These are phyloP conservation scores for Drosophila pectinifera DNA, from an alignment of 1,140 invertebrate species.

Conservation along the genomic window DNA sequence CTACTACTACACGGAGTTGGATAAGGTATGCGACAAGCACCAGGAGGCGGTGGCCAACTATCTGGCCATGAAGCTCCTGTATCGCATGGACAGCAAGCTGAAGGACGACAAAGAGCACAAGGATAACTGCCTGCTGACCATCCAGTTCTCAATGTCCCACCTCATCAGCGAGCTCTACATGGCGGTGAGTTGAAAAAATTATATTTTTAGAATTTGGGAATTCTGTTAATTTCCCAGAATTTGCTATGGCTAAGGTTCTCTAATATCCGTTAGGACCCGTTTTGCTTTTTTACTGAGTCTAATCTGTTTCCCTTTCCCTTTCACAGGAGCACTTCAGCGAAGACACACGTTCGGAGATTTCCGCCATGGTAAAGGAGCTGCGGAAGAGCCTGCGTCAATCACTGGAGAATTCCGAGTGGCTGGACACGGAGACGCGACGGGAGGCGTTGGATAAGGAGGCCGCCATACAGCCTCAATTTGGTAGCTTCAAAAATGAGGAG, in stretches of 20 bases:
- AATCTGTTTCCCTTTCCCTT: neutral
- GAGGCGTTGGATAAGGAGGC: slow-evolving; percentile 87
- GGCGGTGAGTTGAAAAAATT: slow-evolving; percentile 32
- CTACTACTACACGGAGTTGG: slow-evolving; percentile 62
- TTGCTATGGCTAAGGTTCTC: too few species aligned
- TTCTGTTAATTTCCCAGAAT: too few species aligned
- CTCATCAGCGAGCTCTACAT: slow-evolving; percentile 62
- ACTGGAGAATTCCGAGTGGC: slow-evolving; percentile 89
- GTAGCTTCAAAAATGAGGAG: slow-evolving; percentile 86
- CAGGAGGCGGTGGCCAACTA: slow-evolving; percentile 70
- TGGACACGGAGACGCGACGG: slow-evolving; percentile 88
- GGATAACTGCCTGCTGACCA: slow-evolving; percentile 55
- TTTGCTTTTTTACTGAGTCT: neutral
- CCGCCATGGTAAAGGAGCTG: slow-evolving; percentile 84
- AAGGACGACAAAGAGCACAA: slow-evolving; percentile 77
- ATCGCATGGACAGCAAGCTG: slow-evolving; percentile 63
- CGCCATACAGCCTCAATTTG: slow-evolving; percentile 86
- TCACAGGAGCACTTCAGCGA: slow-evolving; percentile 61
- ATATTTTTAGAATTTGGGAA: too few species aligned
- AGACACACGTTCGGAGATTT: slow-evolving; percentile 48
- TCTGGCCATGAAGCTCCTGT: slow-evolving; percentile 67
- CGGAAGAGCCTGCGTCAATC: slow-evolving; percentile 87
- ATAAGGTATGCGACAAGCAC: slow-evolving; percentile 62
- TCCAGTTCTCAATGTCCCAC: slow-evolving; percentile 38
- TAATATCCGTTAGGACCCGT: neutral